Conservation (phyloP, 53 echinoderm and acorn worm species). For the Antedon mediterranea region DNA sequence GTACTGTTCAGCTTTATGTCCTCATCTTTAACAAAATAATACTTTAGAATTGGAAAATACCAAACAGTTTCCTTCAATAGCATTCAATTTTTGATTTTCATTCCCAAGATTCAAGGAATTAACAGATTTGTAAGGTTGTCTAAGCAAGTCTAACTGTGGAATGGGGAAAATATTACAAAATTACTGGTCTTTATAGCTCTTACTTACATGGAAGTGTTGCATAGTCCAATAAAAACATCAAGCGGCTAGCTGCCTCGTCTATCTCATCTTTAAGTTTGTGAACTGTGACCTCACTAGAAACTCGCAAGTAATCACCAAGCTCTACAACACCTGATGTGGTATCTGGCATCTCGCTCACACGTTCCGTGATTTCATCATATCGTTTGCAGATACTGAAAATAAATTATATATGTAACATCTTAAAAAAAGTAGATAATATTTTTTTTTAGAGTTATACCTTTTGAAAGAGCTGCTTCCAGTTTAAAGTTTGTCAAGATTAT, state of each 20-base stretch:
- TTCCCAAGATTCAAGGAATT: too few relatives aligned
- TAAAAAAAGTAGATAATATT: too few relatives aligned
- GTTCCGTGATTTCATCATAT: conserved; percentile 94
- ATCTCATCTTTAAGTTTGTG: conserved; percentile 94
- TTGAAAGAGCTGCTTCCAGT: too few relatives aligned
- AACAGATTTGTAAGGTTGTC: too few relatives aligned
- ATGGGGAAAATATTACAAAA: too few relatives aligned
- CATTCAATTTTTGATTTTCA: too few relatives aligned
- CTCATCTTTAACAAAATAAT: conserved; percentile 41
- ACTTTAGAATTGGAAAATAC: background rate
- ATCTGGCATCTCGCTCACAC: conserved; percentile 72
- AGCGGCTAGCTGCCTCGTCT: conserved; percentile 80
- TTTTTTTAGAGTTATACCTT: too few relatives aligned
- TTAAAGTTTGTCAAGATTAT: too few relatives aligned
- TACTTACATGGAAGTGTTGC: conserved; percentile 89
- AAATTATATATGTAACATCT: too few relatives aligned
- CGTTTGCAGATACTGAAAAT: conserved; percentile 69
- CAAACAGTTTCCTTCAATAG: too few relatives aligned
- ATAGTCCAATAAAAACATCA: conserved; percentile 94
- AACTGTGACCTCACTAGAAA: conserved; percentile 82
- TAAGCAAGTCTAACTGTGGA: too few relatives aligned
- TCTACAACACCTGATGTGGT: conserved; percentile 79
- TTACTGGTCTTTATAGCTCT: too few relatives aligned
- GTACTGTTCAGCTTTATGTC: conserved; percentile 99
- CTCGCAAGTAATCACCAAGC: conserved; percentile 61